These are phyloP conservation scores for Gobio occitaniae DNA, from an alignment of 2,797 vertebrate genomes.

Conservation along the genomic window DNA sequence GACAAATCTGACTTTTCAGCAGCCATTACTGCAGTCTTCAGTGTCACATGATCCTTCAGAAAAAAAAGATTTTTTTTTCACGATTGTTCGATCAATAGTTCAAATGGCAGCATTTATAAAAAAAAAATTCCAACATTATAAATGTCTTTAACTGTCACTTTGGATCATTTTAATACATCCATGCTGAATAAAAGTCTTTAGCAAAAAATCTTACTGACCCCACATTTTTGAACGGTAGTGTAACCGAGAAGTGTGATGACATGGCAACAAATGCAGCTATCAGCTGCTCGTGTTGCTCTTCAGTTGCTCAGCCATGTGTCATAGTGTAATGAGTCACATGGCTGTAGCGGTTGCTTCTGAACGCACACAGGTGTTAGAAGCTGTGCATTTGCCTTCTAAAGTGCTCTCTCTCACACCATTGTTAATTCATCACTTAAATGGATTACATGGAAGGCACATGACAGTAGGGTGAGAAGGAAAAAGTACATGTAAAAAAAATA, in stretches of 20 bases:
- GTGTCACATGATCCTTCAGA: neutral
- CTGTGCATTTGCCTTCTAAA: neutral
- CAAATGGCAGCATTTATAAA: neutral
- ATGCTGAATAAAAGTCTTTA: neutral
- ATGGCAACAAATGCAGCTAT: slow-evolving; percentile 29
- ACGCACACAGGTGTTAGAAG: slow-evolving; percentile 7
- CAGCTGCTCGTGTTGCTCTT: slow-evolving; percentile 30
- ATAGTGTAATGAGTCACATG: slow-evolving; percentile 19
- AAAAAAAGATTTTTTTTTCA: neutral
- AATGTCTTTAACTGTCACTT: neutral
- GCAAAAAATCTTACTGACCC: neutral
- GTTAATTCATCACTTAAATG: slow-evolving; percentile 7
- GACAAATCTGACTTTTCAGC: neutral
- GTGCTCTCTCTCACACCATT: neutral
- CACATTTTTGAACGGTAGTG: neutral
- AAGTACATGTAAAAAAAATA: neutral
- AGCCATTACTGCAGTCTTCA: neutral
- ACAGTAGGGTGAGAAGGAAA: slow-evolving; percentile 13
- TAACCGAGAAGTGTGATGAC: slow-evolving; percentile 7
- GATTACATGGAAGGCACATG: slow-evolving; percentile 23
- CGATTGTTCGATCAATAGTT: neutral
- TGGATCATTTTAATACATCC: neutral
- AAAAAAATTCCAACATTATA: neutral
- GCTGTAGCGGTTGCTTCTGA: neutral
- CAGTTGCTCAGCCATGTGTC: slow-evolving; percentile 45